Evolutionary conservation across 2,888 invertebrate genomes (phyloP), one percentile per base, ranked within the genome.

Genomic region (Hedychridium roseum): DNA sequence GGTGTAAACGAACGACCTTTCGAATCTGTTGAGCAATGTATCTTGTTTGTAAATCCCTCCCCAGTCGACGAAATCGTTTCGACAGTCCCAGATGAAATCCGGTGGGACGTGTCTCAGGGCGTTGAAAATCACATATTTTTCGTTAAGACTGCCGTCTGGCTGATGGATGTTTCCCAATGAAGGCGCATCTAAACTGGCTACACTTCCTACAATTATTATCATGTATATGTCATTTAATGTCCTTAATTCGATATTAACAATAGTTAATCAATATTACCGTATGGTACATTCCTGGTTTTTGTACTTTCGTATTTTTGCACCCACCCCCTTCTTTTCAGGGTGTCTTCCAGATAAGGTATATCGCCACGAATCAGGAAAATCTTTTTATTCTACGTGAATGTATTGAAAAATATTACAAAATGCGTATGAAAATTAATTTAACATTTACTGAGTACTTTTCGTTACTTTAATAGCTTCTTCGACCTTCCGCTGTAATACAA

Each of bases 11-110:
- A 60, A 63, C 3, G 74, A 66, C 39, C 70, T 71, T 28, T 73
- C 66, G 2, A 74, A 66, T 50, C 71, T 64, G 50, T 77, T 77
- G 2, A 76, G 62, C 15, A 71, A 30, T 9, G 69, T 67, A 26
- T 65, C 60, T 26, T 53, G 57, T 15, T 56, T 63, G 2, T 76
- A 43, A 3, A 68, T 55, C 1, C 65, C 60, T 43, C 72, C 68
- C 75, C 76, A 78, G 23, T 74, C 69, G 42, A 63, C 43, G 36
- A 78, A 76, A 45, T 76, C 70, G 40, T 75, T 76, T 9, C 75
- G 66, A 18, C 70, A 72, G 40, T 76, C 75, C 75, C 75, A 76
- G 43, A 73, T 67, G 35, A 76, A 71, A 53, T 76, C 70, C 1
- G 72, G 71, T 18, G 60, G 58, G 17, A 45, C 62, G 54, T 70